phyloP scores from a whole-genome alignment of 2,888 invertebrate species.

The Leuctra nigra region DNA sequence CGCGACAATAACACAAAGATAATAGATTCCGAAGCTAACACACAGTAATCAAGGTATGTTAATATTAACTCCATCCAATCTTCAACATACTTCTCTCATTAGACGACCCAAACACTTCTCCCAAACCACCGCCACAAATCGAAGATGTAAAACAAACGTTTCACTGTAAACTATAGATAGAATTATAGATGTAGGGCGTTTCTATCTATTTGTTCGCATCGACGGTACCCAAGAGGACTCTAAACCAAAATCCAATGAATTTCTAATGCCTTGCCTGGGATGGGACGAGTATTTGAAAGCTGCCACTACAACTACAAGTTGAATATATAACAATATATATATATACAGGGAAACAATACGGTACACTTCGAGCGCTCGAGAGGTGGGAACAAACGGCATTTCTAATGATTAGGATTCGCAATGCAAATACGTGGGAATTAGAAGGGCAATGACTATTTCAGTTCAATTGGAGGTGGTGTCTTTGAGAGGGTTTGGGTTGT shows the following conservation, averaged over 20 bases:
- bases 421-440: neutral
- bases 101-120: neutral
- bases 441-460: no score
- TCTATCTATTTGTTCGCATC: conserved; percentile 14
- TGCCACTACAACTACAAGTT: neutral
- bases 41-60: no score
- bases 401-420: conserved; percentile 1
- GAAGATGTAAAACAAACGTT: neutral
- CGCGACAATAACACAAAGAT: no score
- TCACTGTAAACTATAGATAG: neutral
- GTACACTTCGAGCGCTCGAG: neutral
- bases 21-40: no score
- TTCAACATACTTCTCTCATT: neutral
- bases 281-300: neutral
- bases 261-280: conserved; percentile 19
- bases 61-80: neutral
- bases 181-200: conserved; percentile 11
- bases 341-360: no score
- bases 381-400: conserved; percentile 3
- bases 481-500: no score
- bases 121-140: neutral
- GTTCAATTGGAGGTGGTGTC: no score
- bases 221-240: conserved; percentile 19
- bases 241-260: conserved; percentile 26
- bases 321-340: no score